Evolutionary conservation across 2,888 invertebrate species (phyloP).

Genomic region (Phoenoteleia sp.): DNA sequence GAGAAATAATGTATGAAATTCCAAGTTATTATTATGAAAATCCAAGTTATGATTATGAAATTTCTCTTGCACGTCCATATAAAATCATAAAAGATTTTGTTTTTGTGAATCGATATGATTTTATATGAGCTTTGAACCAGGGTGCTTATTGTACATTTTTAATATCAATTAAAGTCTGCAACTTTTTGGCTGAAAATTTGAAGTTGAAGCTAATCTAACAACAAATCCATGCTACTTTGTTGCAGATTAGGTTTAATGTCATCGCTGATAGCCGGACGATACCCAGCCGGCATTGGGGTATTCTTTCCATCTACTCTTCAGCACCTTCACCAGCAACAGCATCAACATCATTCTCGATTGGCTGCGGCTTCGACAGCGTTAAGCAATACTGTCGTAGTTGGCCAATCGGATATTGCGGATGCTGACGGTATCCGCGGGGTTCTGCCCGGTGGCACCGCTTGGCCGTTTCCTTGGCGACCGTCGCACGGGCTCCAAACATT

Average conservation of each 20-base stretch:
- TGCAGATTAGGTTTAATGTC: conserved; percentile 84
- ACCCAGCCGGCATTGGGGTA: conserved; percentile 84
- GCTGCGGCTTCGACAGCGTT: conserved; percentile 83
- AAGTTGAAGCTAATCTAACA: conserved; percentile 42
- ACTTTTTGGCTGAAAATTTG: conserved; percentile 5
- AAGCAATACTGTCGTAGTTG: conserved; percentile 81
- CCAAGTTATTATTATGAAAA: too few relatives aligned
- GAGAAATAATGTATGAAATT: too few relatives aligned
- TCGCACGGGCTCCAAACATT: conserved; percentile 83
- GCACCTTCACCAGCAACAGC: conserved; percentile 84
- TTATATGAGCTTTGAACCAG: too few relatives aligned
- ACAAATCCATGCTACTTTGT: conserved; percentile 52
- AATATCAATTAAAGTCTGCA: not conserved
- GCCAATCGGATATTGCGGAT: conserved; percentile 82
- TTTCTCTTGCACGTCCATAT: too few relatives aligned
- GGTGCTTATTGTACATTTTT: too few relatives aligned
- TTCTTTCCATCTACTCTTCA: conserved; percentile 85
- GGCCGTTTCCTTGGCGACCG: conserved; percentile 86
- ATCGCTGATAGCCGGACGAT: conserved; percentile 84
- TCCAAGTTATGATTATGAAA: too few relatives aligned
- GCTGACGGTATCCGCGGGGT: conserved; percentile 83
- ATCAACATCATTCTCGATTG: conserved; percentile 83
- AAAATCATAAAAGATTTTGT: too few relatives aligned
- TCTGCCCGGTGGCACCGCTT: conserved; percentile 82
- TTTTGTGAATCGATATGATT: too few relatives aligned